Evolutionary conservation across 2,888 invertebrate species (phyloP), one percentile per base, ranked within the genome.

Genomic region (Acrocera orbiculus): DNA sequence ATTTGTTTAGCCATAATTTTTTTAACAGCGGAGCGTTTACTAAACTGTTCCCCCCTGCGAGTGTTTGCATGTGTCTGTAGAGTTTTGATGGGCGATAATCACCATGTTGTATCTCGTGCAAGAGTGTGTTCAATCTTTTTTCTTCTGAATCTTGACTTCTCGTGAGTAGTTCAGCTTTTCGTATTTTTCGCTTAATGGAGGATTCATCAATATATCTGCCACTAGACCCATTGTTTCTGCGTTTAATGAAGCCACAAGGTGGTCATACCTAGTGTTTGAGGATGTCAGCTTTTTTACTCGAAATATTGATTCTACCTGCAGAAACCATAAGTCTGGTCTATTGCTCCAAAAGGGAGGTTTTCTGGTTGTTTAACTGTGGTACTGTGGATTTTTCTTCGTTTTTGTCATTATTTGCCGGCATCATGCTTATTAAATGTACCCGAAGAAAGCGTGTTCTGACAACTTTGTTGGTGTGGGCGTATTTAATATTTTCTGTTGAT

Each of bases 311-410:
- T 34, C 34, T 4, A 34, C 34, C 11, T 34, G 34, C 11, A 28
- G 4, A 10, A 35, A 35, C 35, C 35, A 35, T 4, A 35, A n/a
- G 14, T 35, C 30, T 6, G 35, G 35, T 16, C 25, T 16, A 15
- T n/a, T 28, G n/a, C 24, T 13, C 35, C 30, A 35, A 14, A 35
- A 35, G 3, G 35, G 20, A 5, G 30, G 30, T n/a, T n/a, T n/a
- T n/a, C n/a, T n/a, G n/a, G n/a, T n/a, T n/a, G n/a, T n/a, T n/a
- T n/a, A n/a, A n/a, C n/a, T n/a, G n/a, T n/a, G n/a, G n/a, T n/a
- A n/a, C n/a, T n/a, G n/a, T n/a, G n/a, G n/a, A n/a, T n/a, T n/a
- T n/a, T n/a, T n/a, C n/a, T n/a, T n/a, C n/a, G n/a, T n/a, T n/a
- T n/a, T n/a, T n/a, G n/a, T n/a, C n/a, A n/a, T n/a, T n/a, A n/a